Evolutionary conservation across 2,797 vertebrate genomes (phyloP).

Genomic region (Enteromius viviparus): DNA sequence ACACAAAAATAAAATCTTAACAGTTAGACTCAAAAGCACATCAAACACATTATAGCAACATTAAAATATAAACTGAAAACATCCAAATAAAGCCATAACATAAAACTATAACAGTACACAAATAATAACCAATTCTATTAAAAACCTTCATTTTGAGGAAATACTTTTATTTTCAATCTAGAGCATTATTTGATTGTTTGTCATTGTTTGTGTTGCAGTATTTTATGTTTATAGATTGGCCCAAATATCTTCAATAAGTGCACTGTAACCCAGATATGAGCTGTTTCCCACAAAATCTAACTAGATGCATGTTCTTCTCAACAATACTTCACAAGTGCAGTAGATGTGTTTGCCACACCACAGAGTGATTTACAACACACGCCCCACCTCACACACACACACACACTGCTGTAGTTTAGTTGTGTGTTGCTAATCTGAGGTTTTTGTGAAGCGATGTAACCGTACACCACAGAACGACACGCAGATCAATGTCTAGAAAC

Average conservation of each 20-base stretch:
- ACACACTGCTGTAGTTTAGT: background rate
- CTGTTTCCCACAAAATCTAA: background rate
- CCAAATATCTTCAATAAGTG: too few relatives aligned
- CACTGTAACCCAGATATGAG: background rate
- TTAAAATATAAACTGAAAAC: too few relatives aligned
- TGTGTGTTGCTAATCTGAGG: background rate
- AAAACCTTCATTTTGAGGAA: too few relatives aligned
- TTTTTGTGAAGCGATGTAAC: conserved; percentile 9
- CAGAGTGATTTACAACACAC: background rate
- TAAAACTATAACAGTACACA: too few relatives aligned
- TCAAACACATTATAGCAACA: too few relatives aligned
- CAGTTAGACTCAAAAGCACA: too few relatives aligned
- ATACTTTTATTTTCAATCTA: background rate
- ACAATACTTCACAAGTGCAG: background rate
- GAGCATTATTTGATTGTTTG: background rate
- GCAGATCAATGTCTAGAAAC: background rate
- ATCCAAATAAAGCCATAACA: too few relatives aligned
- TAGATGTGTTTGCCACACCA: too few relatives aligned
- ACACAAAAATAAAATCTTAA: too few relatives aligned
- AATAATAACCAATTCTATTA: too few relatives aligned
- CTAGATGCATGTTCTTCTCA: background rate
- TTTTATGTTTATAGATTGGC: too few relatives aligned
- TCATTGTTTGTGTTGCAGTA: background rate
- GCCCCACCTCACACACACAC: background rate
- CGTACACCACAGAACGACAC: background rate